Conservation (phyloP, 2,888 invertebrate species). For the Drosophila demipolita region DNA sequence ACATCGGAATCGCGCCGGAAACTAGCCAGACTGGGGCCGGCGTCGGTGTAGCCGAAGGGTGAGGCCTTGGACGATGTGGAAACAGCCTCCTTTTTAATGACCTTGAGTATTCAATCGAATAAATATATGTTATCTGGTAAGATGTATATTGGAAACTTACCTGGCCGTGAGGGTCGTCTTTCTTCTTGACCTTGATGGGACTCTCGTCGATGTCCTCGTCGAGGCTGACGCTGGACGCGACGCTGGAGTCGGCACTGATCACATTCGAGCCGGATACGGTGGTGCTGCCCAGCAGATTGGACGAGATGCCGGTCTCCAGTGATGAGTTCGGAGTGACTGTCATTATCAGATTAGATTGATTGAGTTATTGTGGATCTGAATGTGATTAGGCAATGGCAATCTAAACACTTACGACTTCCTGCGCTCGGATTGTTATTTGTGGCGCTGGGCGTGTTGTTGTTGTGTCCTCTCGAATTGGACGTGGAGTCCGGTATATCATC, state of each 20-base stretch:
- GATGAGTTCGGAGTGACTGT: conserved; percentile 85
- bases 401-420: conserved; percentile 83
- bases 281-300: conserved; percentile 91
- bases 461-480: conserved; percentile 88
- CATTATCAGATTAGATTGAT: neutral
- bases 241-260: conserved; percentile 86
- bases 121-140: neutral
- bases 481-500: conserved; percentile 90
- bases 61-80: conserved; percentile 84
- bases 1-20: conserved; percentile 75
- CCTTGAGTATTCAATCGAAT: conserved; percentile 48
- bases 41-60: conserved; percentile 82
- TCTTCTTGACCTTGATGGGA: conserved; percentile 85
- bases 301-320: conserved; percentile 84
- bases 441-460: conserved; percentile 93
- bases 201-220: conserved; percentile 85
- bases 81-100: conserved; percentile 84
- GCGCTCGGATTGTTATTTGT: conserved; percentile 90
- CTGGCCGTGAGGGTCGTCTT: conserved; percentile 83
- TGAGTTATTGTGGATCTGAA: neutral
- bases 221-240: conserved; percentile 85
- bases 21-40: conserved; percentile 66
- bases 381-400: neutral
- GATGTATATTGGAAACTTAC: conserved; percentile 54
- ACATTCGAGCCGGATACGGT: conserved; percentile 86